phyloP scores from a whole-genome alignment of 1,140 invertebrate species.

The Rhynchophorus ferrugineus region DNA sequence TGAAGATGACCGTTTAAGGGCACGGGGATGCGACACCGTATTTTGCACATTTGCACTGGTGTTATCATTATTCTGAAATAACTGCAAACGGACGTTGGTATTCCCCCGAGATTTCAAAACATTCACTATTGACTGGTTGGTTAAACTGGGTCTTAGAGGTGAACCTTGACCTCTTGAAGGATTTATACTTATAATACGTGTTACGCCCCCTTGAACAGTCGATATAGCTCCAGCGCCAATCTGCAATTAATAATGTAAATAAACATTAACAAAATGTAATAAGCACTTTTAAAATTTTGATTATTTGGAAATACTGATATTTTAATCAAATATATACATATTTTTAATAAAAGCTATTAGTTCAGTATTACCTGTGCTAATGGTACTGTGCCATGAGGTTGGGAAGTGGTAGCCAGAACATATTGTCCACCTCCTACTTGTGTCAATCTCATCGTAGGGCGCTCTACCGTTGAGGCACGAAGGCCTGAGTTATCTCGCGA shows the following conservation, averaged over 20 bases:
- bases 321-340: background rate
- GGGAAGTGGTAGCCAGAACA: slow-evolving; percentile 31
- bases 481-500: slow-evolving; percentile 34
- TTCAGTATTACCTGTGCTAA: slow-evolving; percentile 31
- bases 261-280: background rate
- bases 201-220: slow-evolving; percentile 30
- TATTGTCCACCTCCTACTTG: slow-evolving; percentile 38
- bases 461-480: slow-evolving; percentile 32
- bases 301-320: no score
- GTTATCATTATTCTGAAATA: slow-evolving; percentile 28
- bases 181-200: slow-evolving; percentile 38
- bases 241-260: slow-evolving; percentile 20
- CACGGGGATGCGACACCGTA: slow-evolving; percentile 34
- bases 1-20: slow-evolving; percentile 31
- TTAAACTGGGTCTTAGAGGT: slow-evolving; percentile 33
- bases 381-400: slow-evolving; percentile 31
- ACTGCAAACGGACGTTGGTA: slow-evolving; percentile 32
- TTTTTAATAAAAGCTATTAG: background rate
- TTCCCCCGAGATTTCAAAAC: slow-evolving; percentile 33
- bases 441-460: slow-evolving; percentile 33
- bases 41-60: slow-evolving; percentile 34
- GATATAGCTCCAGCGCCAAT: slow-evolving; percentile 24
- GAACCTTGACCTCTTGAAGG: slow-evolving; percentile 31
- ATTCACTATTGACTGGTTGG: slow-evolving; percentile 40
- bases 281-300: no score